Evolutionary conservation across 2,113 vertebrate species (phyloP), one percentile per base, ranked within the genome.

Genomic region (Elephantulus edwardii): DNA sequence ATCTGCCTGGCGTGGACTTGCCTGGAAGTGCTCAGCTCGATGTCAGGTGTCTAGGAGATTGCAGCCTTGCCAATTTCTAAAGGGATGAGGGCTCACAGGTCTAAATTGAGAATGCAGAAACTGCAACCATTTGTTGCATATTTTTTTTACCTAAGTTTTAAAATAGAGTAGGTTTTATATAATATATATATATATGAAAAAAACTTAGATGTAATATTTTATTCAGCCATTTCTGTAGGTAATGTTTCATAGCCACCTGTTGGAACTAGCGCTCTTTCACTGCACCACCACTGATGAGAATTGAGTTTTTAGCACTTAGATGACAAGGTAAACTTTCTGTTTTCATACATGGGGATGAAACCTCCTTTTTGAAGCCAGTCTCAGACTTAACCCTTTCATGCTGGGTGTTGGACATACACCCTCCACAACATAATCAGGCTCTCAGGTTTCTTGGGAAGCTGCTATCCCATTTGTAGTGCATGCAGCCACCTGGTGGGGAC

Each of bases 1-100:
- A 96, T 97, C 93, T 96, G 93, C 95, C 83, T 97, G 96, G 97
- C 98, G 97, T 97, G 98, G 98, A 97, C 98, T 98, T 98, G 97
- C 98, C 98, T 98, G 97, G 94, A 96, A 96, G 95, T 74, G 17
- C 96, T 96, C 95, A 87, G 17, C 96, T 96, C 96, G 91, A 64
- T 88, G 86, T 94, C 88, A 92, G 97, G 96, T 91, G 96, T 95
- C 94, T 90, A 96, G 96, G 96, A 97, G 96, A 96, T 97, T 16
- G 74, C 96, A 93, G 68, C 92, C 93, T 96, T 68, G 95, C 95
- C 91, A 82, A 85, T 97, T 97, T 97, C 97, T 94, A 56, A 40
- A n/a, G 95, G 95, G 95, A 94, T 84, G 96, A 95, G 96, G 96
- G 97, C 96, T 98, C 96, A 74, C 97, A 96, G 97, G 97, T 96